Percentiles rank a stretch among this genome's conserved stretches.
These are phyloP conservation scores for Coturnix japonica DNA, from an alignment of 2,113 vertebrate genomes.

Conservation along the genomic window DNA sequence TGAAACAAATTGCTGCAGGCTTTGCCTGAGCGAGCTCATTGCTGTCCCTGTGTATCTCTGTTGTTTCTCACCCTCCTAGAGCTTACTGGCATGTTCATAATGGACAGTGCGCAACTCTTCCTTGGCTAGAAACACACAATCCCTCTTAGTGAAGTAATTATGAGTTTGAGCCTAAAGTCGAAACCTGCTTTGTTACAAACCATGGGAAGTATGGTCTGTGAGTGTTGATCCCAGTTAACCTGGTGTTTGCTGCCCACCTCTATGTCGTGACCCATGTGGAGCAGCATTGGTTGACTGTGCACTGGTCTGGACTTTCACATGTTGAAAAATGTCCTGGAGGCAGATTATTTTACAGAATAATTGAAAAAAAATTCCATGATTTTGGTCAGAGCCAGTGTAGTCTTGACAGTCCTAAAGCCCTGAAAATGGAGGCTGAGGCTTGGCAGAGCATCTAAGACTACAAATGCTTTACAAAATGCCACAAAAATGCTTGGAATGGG, in stretches of 20 bases:
- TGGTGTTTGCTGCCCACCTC: background rate
- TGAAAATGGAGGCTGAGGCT: background rate
- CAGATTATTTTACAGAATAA: background rate
- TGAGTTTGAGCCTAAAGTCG: background rate
- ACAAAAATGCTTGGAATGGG: background rate
- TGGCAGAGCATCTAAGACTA: background rate
- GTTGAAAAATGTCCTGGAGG: background rate
- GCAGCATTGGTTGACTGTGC: background rate
- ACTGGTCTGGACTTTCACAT: background rate
- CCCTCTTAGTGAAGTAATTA: background rate
- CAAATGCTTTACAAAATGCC: background rate
- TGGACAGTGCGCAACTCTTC: background rate
- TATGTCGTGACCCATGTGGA: background rate
- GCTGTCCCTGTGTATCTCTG: background rate
- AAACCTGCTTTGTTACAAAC: background rate
- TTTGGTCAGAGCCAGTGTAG: background rate
- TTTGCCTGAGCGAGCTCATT: background rate
- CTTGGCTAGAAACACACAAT: background rate
- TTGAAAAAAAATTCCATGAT: rapidly evolving
- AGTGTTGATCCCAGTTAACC: background rate
- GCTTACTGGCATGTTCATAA: background rate
- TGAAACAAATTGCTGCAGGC: background rate
- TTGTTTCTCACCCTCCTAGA: background rate
- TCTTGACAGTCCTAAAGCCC: background rate
- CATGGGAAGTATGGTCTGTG: background rate